Evolutionary conservation across 1,140 invertebrate species (phyloP).

Genomic region (Melipona quadrifasciata): DNA sequence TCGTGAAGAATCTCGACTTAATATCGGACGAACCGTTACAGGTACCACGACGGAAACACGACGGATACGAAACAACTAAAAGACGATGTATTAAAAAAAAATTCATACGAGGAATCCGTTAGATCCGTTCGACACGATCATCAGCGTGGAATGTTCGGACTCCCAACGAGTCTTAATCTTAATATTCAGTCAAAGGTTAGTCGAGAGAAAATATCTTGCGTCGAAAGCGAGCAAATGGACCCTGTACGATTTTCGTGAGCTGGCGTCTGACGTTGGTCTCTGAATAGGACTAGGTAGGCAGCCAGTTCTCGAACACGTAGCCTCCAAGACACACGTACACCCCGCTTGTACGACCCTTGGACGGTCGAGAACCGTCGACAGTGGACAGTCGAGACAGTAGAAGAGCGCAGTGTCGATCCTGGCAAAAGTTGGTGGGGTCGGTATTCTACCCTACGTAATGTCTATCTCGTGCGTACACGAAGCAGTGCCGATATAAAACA

Average conservation of each 20-base stretch:
- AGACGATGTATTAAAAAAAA: too few relatives aligned
- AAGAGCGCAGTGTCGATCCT: not conserved
- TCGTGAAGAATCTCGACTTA: not conserved
- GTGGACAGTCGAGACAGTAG: too few relatives aligned
- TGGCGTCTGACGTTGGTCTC: too few relatives aligned
- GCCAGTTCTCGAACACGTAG: not conserved
- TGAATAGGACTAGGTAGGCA: not conserved
- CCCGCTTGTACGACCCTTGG: slow-evolving; percentile 24
- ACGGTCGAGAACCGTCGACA: slow-evolving; percentile 38
- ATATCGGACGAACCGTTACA: not conserved
- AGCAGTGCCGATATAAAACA: slow-evolving; percentile 60
- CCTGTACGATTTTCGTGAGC: not conserved
- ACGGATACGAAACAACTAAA: too few relatives aligned
- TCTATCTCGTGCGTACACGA: not conserved
- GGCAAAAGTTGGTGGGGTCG: slow-evolving; percentile 18
- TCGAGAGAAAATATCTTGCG: not conserved
- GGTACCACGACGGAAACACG: not conserved
- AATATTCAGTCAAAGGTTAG: not conserved
- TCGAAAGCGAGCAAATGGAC: not conserved
- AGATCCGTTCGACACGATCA: not conserved
- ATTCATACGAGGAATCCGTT: not conserved
- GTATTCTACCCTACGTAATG: slow-evolving; percentile 6
- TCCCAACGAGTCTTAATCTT: too few relatives aligned
- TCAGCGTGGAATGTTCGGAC: not conserved
- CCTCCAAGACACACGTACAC: not conserved